Conservation (phyloP, 2,797 vertebrate species). For the Cyclura pinguis region DNA sequence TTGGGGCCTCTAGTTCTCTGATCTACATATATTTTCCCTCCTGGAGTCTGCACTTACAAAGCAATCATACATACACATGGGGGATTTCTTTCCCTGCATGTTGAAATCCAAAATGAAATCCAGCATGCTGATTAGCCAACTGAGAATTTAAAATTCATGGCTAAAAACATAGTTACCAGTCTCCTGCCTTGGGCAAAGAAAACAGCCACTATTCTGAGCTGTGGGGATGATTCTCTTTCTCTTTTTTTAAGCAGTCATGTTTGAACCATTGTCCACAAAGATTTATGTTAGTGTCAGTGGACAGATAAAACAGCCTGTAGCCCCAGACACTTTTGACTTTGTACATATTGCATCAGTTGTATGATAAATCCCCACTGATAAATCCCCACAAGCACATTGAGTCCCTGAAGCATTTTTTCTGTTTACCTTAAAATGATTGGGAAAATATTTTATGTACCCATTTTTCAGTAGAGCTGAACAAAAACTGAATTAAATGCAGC, state of each 20-base stretch:
- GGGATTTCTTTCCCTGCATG: background rate
- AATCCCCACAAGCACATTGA: slow-evolving; percentile 28
- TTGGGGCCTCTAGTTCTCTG: background rate
- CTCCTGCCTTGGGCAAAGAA: background rate
- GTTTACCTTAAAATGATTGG: slow-evolving; percentile 31
- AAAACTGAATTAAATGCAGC: background rate
- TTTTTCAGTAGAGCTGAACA: slow-evolving; percentile 20
- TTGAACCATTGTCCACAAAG: background rate
- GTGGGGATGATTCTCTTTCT: background rate
- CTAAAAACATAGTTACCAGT: background rate
- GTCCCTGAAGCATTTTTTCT: slow-evolving; percentile 20
- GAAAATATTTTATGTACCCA: slow-evolving; percentile 39
- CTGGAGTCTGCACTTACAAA: background rate
- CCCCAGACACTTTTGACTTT: background rate
- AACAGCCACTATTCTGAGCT: background rate
- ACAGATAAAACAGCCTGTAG: background rate
- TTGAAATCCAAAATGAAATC: background rate
- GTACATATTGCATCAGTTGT: background rate
- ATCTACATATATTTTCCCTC: background rate
- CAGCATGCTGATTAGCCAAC: background rate
- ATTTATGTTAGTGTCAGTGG: background rate
- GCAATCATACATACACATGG: background rate
- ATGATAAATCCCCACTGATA: background rate
- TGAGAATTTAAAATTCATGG: background rate
- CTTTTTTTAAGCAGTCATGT: background rate